Evolutionary conservation across 2,113 vertebrate species (phyloP).

Genomic region (Rattus rattus): DNA sequence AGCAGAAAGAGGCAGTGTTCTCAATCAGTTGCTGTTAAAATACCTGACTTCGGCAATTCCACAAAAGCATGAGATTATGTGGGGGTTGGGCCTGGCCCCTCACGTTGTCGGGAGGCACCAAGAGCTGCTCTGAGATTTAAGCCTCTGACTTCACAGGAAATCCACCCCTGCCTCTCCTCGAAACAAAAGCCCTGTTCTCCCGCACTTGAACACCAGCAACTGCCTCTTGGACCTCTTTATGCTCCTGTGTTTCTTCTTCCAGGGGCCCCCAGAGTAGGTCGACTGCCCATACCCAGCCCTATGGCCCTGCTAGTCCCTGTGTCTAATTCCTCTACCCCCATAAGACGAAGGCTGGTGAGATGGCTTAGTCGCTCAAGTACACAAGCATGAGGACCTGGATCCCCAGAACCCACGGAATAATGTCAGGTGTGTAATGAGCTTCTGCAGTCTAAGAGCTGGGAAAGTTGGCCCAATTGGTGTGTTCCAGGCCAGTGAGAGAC

Average conservation of each 20-base stretch:
- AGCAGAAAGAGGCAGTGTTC: not conserved
- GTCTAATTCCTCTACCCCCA: not conserved
- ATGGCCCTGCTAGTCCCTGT: not conserved
- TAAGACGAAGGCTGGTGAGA: not conserved
- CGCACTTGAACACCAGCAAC: not conserved
- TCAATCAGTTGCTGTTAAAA: not conserved
- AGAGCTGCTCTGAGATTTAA: not conserved
- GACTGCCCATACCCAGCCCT: not conserved
- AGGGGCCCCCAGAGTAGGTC: not conserved
- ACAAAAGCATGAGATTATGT: not conserved
- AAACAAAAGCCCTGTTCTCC: not conserved
- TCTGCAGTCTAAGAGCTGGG: not conserved
- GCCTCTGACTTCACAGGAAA: not conserved
- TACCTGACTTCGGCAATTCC: not conserved
- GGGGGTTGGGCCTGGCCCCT: not conserved
- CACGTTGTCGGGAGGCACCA: not conserved
- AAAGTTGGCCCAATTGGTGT: not conserved
- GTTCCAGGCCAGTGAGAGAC: not conserved
- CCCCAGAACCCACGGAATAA: not conserved
- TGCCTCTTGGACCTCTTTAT: fast-evolving
- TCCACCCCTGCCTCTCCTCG: not conserved
- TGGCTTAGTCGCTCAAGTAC: not conserved
- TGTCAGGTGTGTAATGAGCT: not conserved
- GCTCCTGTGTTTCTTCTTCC: not conserved
- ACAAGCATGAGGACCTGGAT: not conserved